These are phyloP conservation scores for Gouania willdenowi DNA, from an alignment of 2,797 vertebrate genomes.

Conservation along the genomic window DNA sequence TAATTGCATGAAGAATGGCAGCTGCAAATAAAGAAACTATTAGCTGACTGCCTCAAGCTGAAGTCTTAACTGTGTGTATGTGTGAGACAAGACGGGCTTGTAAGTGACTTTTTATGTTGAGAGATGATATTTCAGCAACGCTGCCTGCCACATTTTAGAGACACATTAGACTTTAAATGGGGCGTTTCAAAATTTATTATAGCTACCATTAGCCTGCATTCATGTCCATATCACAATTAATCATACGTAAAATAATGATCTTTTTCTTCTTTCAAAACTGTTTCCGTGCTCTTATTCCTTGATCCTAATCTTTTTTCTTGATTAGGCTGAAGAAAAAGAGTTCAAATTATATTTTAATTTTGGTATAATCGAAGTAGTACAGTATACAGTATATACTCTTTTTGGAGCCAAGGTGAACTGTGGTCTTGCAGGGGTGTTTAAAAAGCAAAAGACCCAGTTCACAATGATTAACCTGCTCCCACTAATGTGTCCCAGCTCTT, in stretches of 20 bases:
- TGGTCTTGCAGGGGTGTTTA: conserved; percentile 10
- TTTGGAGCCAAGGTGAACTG: conserved; percentile 37
- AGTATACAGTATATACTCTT: conserved; percentile 8
- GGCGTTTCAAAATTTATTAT: conserved; percentile 44
- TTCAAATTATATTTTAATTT: conserved; percentile 5
- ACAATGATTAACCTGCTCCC: conserved; percentile 68
- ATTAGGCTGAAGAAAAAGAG: neutral
- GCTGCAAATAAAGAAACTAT: conserved; percentile 49
- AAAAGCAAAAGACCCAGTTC: conserved; percentile 42
- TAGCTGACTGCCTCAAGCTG: conserved; percentile 37
- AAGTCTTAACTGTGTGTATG: conserved; percentile 29
- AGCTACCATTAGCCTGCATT: conserved; percentile 32
- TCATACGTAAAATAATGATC: conserved; percentile 23
- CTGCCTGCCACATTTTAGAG: conserved; percentile 27
- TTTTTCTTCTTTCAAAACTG: neutral
- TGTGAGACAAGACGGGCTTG: conserved; percentile 33
- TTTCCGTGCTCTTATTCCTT: neutral
- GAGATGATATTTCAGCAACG: conserved; percentile 38
- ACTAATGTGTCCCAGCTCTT: conserved; percentile 55
- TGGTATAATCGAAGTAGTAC: no score
- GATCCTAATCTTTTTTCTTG: neutral
- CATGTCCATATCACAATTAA: conserved; percentile 34
- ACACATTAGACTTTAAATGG: conserved; percentile 45
- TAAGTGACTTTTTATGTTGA: conserved; percentile 39
- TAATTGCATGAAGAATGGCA: conserved; percentile 68